Evolutionary conservation across 2,888 invertebrate species (phyloP), one percentile per base, ranked within the genome.

Genomic region (Pteria penguin): DNA sequence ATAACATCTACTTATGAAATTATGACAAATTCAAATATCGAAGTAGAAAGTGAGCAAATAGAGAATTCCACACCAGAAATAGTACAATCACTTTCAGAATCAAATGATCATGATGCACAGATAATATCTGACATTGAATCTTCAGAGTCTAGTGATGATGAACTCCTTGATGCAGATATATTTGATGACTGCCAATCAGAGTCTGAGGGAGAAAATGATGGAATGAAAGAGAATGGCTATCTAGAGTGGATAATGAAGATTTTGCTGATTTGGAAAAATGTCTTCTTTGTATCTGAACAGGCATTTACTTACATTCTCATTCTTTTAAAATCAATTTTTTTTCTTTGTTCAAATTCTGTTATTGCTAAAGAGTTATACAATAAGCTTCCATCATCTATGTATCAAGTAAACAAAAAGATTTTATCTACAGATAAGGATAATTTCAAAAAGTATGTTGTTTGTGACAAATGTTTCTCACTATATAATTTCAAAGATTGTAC

Each of bases 311-410:
- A 63, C 33, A 18, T 63, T 33, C 36, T 36, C 26, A 22, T 63
- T 33, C 63, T 63, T 63, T 22, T 63, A 26, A 63, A 63, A 36
- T 63, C 63, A 33, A 3, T 63, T 8, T 36, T 63, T n/a, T 63
- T 33, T 24, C 33, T 63, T 31, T 31, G 31, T 22, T 32, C 63
- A 63, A 33, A 26, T n/a, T 63, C 63, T 63, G 63, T 33, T 33
- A 33, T 63, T n/a, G 26, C 63, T 63, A 31, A 63, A 63, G 63
- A 63, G 26, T 24, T 63, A 33, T 63, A 33, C 36, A 63, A 63
- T 11, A 62, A 22, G 31, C 22, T 62, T 29, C 62, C 62, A 31
- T 62, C 62, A 62, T 31, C 27, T 31, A 22, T 63, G 36, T 63
- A 63, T 33, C 32, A 63, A 33, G 18, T 63, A 36, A 32, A 63